phyloP scores from a whole-genome alignment of 2,113 vertebrate species.

The Planiliza haematocheilus region DNA sequence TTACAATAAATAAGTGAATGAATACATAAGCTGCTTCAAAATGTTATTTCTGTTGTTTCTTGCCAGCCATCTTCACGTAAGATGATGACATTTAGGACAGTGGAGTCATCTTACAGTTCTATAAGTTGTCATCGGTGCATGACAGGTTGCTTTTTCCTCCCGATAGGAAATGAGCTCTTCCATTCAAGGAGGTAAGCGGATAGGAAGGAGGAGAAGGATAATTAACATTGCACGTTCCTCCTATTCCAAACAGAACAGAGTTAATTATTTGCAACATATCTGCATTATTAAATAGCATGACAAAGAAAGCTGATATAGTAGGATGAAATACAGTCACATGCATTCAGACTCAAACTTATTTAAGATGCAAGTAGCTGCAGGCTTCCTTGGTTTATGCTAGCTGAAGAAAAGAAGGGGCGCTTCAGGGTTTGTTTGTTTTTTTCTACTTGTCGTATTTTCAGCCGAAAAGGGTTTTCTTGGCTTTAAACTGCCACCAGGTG shows the following conservation, averaged over 20 bases:
- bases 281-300: neutral
- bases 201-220: slow-evolving; percentile 15
- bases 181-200: neutral
- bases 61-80: neutral
- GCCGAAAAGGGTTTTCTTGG: slow-evolving; percentile 21
- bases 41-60: neutral
- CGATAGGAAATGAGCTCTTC: slow-evolving; percentile 2
- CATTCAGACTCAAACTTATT: neutral
- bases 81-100: neutral
- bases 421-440: slow-evolving; percentile 3
- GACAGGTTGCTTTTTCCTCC: neutral
- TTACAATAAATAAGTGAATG: neutral
- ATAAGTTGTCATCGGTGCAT: neutral
- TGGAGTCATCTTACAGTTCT: neutral
- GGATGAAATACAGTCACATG: neutral
- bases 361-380: neutral
- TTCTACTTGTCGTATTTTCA: slow-evolving; percentile 14
- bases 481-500: slow-evolving; percentile 26
- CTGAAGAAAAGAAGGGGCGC: neutral
- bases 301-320: neutral
- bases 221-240: slow-evolving; percentile 37
- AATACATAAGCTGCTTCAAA: neutral
- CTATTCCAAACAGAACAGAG: slow-evolving; percentile 27
- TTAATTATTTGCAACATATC: neutral
- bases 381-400: neutral